These are phyloP conservation scores for Trissolcus brochymenae DNA, from an alignment of 2,888 invertebrate species.

Conservation along the genomic window DNA sequence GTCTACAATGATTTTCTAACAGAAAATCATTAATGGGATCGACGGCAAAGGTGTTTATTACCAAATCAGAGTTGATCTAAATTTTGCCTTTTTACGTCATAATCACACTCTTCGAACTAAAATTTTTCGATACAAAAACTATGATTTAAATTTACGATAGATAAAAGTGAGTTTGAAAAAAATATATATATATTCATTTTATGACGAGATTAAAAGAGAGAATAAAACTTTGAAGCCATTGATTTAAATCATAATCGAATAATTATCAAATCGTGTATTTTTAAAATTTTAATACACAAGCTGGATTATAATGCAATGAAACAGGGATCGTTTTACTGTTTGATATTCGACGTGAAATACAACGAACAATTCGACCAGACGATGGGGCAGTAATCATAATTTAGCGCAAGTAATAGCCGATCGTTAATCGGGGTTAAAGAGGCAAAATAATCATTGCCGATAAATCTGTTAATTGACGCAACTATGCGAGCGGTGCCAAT, in stretches of 20 bases:
- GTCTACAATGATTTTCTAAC: slow-evolving; percentile 28
- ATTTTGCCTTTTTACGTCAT: too few species aligned
- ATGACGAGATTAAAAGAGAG: too few species aligned
- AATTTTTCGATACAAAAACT: too few species aligned
- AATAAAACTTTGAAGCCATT: too few species aligned
- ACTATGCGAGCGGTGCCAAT: slow-evolving; percentile 51
- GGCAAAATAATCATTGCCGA: slow-evolving; percentile 51
- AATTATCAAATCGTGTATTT: background rate
- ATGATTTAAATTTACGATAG: too few species aligned
- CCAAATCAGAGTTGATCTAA: background rate
- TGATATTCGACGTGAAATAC: slow-evolving; percentile 43
- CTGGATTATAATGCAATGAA: slow-evolving; percentile 43
- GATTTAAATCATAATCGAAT: slow-evolving; percentile 27
- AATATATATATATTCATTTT: too few species aligned
- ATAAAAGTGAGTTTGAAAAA: too few species aligned
- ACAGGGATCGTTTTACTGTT: slow-evolving; percentile 50
- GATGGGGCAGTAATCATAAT: slow-evolving; percentile 54
- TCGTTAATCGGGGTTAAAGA: slow-evolving; percentile 57
- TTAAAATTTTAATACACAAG: slow-evolving; percentile 18
- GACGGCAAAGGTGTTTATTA: slow-evolving; percentile 7
- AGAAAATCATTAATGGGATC: slow-evolving; percentile 22
- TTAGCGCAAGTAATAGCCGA: slow-evolving; percentile 51
- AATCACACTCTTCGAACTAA: too few species aligned
- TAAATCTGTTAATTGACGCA: slow-evolving; percentile 53
- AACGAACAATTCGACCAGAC: slow-evolving; percentile 39